These are phyloP conservation scores for Lota lota DNA, from an alignment of 2,113 vertebrate genomes.

Conservation along the genomic window DNA sequence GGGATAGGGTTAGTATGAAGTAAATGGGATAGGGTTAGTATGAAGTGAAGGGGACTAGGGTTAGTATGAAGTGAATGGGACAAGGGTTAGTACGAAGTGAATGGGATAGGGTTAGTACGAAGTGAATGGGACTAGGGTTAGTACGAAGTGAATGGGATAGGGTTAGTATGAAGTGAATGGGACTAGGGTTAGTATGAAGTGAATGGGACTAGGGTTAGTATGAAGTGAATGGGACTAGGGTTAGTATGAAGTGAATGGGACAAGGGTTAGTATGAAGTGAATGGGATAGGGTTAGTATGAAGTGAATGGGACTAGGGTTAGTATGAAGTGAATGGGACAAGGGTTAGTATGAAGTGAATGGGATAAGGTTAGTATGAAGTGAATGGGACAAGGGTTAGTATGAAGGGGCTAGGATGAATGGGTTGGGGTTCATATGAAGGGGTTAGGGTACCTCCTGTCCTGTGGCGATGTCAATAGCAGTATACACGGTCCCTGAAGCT, in stretches of 20 bases:
- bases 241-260: no score
- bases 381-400: not conserved
- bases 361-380: not conserved
- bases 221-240: no score
- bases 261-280: no score
- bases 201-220: no score
- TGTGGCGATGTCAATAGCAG: constrained; percentile 95
- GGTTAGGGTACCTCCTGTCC: constrained; percentile 87
- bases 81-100: not conserved
- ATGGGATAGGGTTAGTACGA: not conserved
- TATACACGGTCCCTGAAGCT: constrained; percentile 96
- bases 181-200: no score
- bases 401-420: not conserved
- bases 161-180: not conserved
- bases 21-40: no score
- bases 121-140: not conserved
- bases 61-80: not conserved
- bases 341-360: not conserved
- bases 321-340: not conserved
- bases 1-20: no score
- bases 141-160: not conserved
- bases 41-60: not conserved
- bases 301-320: not conserved
- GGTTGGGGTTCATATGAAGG: not conserved
- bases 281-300: no score